phyloP scores from a whole-genome alignment of 30 jellyfish, hydroid and myxozoan species.

The Sanderia malayensis region DNA sequence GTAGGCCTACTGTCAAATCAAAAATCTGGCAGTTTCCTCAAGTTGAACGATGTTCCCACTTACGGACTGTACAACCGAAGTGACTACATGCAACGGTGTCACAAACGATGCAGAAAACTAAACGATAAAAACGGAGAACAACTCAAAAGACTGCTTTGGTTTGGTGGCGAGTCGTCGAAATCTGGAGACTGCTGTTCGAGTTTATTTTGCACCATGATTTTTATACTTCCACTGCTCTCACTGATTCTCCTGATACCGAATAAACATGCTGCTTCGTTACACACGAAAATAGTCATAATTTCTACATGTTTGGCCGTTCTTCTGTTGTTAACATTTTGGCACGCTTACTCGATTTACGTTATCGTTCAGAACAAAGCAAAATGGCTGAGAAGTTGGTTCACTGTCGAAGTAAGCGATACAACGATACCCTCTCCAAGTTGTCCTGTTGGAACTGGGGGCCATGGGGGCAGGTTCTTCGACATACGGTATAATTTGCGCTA shows the following conservation, averaged over 20 bases:
- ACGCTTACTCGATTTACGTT: slow-evolving; percentile 49
- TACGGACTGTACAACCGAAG: slow-evolving; percentile 90
- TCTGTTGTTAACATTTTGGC: slow-evolving; percentile 60
- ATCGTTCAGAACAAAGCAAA: slow-evolving; percentile 25
- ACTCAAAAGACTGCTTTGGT: slow-evolving; percentile 57
- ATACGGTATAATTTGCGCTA: slow-evolving; percentile 65
- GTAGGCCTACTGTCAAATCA: slow-evolving; percentile 67
- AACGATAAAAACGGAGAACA: slow-evolving; percentile 71
- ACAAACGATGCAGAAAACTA: slow-evolving; percentile 71
- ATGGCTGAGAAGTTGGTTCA: slow-evolving; percentile 81
- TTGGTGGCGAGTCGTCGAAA: slow-evolving; percentile 89
- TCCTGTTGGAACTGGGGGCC: slow-evolving; percentile 54
- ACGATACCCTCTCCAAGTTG: slow-evolving; percentile 36
- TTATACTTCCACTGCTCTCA: slow-evolving; percentile 57
- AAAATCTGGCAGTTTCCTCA: slow-evolving; percentile 48
- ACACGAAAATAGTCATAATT: slow-evolving; percentile 12
- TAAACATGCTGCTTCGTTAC: background rate
- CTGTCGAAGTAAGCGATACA: slow-evolving; percentile 40
- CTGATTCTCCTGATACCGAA: slow-evolving; percentile 62
- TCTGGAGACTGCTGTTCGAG: slow-evolving; percentile 78
- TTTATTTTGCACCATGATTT: slow-evolving; percentile 58
- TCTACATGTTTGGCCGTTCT: slow-evolving; percentile 43
- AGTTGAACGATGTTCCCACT: slow-evolving; percentile 83
- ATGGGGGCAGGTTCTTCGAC: slow-evolving; percentile 71
- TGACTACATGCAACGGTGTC: slow-evolving; percentile 89